Base-by-base conservation (phyloP, 2,113 vertebrate genomes). In the Rhabdornis inornatus region DNA sequence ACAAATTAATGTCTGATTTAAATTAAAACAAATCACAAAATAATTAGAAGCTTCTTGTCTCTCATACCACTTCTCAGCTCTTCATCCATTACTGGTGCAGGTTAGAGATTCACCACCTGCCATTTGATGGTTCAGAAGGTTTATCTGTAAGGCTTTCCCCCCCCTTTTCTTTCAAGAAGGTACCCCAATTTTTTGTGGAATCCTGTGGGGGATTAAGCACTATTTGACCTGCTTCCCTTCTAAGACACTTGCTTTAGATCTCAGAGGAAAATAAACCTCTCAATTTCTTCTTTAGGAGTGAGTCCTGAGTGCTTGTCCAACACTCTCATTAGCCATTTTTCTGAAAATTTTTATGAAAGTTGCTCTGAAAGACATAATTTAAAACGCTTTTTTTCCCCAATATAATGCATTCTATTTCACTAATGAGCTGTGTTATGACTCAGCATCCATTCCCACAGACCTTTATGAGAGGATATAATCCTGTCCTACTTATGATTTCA, bases 1-100 rank as follows among this genome's bases (percentile, higher is more conserved):
- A 97, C 95, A 97, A 97, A 98, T 98, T 97, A 96, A 94, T 91
- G 37, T 91, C 89, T 95, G 95, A 96, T 94, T 97, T 97, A 97
- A 97, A 98, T 97, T 94, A 97, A 96, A 96, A 88, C 63, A 97
- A 97, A 97, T 96, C 82, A 92, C 52, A 95, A 87, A 91, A 93
- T 96, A 94, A 98, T 97, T 97, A 95, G 80, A 92, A 89, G n/a
- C 59, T 65, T 11, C 85, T 96, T 89, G 44, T 87, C 40, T 21
- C 8, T 19, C 25, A 28, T 71, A 79, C 31, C 6, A 40, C 37
- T 94, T 92, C 40, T 15, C 55, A 81, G 11, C 7, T 87, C 52
- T 92, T 96, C 59, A 49, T 55, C 39, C 35, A 44, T 71, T 56
- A 63, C 24, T 83, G 33, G 33, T 61, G 50, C 47, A 63, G 22